A percentile compares a stretch with the other conserved stretches of the same genome.
Conservation (phyloP, 2,113 vertebrate species). For the Marmota monax region DNA sequence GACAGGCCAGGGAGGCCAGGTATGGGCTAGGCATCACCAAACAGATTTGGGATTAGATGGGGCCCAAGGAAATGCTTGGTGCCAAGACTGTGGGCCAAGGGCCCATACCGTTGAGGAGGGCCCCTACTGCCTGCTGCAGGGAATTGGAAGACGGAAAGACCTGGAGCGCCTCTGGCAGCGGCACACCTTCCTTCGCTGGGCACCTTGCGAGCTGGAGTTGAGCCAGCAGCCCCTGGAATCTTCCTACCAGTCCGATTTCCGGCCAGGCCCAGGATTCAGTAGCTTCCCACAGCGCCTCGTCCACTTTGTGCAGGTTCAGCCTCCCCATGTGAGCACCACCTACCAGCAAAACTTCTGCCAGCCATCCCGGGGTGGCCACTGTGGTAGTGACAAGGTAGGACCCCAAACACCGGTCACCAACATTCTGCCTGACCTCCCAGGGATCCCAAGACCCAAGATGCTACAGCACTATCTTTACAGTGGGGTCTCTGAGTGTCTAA, state of each 20-base stretch:
- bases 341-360: conserved; percentile 82
- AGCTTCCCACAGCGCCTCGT: conserved; percentile 77
- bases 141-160: conserved; percentile 81
- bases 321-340: conserved; percentile 69
- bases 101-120: conserved; percentile 74
- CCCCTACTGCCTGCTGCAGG: conserved; percentile 81
- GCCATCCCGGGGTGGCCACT: not conserved
- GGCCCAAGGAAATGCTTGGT: not conserved
- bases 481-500: conserved; percentile 85
- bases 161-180: conserved; percentile 72
- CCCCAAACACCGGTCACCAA: not conserved
- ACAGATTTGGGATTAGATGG: not conserved
- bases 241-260: conserved; percentile 81
- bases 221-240: conserved; percentile 76
- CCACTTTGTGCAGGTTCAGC: conserved; percentile 68
- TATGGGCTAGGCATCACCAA: not conserved
- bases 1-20: not conserved
- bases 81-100: conserved; percentile 66
- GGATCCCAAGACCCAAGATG: conserved; percentile 51
- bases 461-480: conserved; percentile 69
- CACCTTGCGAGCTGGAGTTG: conserved; percentile 78
- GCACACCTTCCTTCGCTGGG: conserved; percentile 82
- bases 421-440: conserved; percentile 36
- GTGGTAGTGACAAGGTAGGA: not conserved
- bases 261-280: fast-evolving